These are phyloP conservation scores for Mus pahari DNA, from an alignment of 2,113 vertebrate genomes.

Conservation along the genomic window DNA sequence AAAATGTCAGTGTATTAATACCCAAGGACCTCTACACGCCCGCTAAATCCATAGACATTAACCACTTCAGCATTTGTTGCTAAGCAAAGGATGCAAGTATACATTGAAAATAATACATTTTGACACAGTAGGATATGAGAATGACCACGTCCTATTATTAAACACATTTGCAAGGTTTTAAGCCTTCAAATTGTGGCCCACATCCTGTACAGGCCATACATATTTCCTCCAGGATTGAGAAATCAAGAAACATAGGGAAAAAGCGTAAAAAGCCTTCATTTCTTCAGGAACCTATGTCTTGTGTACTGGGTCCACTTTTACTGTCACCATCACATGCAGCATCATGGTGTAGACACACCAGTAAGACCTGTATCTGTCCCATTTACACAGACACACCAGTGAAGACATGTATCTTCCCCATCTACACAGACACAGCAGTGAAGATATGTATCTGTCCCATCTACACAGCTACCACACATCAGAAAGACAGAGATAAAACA, in stretches of 20 bases:
- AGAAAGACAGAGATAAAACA: background rate
- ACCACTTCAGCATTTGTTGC: slow-evolving; percentile 35
- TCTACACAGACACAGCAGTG: background rate
- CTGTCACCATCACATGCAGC: background rate
- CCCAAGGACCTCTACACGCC: background rate
- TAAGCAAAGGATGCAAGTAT: slow-evolving; percentile 55
- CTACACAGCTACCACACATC: background rate
- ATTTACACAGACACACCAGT: background rate
- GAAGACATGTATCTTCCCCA: too few relatives aligned
- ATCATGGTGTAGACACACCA: background rate
- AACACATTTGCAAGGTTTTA: slow-evolving; percentile 12
- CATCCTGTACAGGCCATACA: background rate
- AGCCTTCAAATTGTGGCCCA: slow-evolving; percentile 14
- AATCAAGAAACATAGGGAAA: background rate
- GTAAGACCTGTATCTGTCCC: background rate
- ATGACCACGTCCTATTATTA: background rate
- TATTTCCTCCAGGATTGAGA: background rate
- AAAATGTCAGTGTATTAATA: slow-evolving; percentile 44
- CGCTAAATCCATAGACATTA: slow-evolving; percentile 63
- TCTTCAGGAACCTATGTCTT: background rate
- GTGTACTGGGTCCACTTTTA: background rate
- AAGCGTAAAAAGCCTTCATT: background rate
- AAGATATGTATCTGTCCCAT: background rate
- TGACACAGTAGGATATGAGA: slow-evolving; percentile 51
- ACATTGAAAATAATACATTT: slow-evolving; percentile 65